A percentile compares a stretch with the other conserved stretches of the same genome.
phyloP scores from a whole-genome alignment of 2,113 vertebrate genomes.

The Odocoileus hemionus region DNA sequence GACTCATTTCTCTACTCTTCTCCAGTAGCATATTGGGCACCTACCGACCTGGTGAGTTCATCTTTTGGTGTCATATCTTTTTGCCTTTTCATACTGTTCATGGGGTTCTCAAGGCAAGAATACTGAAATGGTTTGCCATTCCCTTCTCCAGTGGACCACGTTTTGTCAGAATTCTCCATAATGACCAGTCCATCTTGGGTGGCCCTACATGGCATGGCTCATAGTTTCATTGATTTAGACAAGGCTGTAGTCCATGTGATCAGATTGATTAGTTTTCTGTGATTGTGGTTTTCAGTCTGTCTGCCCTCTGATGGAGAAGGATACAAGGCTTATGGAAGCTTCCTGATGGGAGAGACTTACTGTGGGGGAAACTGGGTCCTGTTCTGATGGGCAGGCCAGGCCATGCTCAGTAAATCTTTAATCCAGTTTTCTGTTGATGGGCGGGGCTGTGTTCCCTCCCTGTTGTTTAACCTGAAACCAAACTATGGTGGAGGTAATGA shows the following conservation, averaged over 20 bases:
- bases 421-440: background rate
- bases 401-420: background rate
- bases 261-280: background rate
- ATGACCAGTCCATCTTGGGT: background rate
- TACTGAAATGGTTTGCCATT: background rate
- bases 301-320: background rate
- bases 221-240: background rate
- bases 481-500: background rate
- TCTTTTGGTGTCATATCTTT: background rate
- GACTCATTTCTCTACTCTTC: background rate
- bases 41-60: background rate
- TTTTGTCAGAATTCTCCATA: background rate
- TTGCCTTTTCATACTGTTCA: background rate
- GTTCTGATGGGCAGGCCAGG: rapidly evolving
- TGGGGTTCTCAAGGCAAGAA: background rate
- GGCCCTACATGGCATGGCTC: background rate
- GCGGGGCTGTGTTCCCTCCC: background rate
- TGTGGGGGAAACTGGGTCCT: background rate
- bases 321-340: background rate
- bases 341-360: background rate
- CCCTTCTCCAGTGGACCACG: background rate
- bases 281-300: background rate
- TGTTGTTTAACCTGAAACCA: background rate
- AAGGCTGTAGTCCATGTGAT: background rate
- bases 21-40: background rate